Evolutionary conservation across 2,113 vertebrate species (phyloP).

Genomic region (Dolichotis patagonum): DNA sequence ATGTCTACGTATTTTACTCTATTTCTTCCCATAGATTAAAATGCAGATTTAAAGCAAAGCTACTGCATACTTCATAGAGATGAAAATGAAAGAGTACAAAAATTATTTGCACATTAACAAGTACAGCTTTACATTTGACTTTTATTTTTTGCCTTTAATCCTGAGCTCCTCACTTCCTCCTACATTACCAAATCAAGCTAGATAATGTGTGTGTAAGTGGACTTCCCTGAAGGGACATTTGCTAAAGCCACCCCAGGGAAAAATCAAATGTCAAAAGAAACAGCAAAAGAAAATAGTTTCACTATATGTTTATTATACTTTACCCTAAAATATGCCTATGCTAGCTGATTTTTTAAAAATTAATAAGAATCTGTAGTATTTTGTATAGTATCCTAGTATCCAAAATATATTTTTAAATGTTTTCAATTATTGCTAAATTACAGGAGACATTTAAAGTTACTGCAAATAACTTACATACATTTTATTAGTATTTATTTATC

Average conservation of each 20-base stretch:
- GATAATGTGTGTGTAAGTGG: not conserved
- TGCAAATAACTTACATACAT: slow-evolving; percentile 58
- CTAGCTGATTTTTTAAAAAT: not conserved
- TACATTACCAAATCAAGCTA: slow-evolving; percentile 68
- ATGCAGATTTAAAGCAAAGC: slow-evolving; percentile 76
- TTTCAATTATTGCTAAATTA: slow-evolving; percentile 81
- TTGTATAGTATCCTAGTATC: slow-evolving; percentile 43
- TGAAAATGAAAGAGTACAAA: slow-evolving; percentile 84
- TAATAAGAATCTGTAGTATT: not conserved
- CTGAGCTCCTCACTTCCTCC: slow-evolving; percentile 61
- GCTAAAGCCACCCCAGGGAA: slow-evolving; percentile 44
- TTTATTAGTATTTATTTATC: slow-evolving; percentile 56
- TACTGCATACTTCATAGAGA: slow-evolving; percentile 85
- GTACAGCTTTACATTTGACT: slow-evolving; percentile 61
- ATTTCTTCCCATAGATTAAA: slow-evolving; percentile 70
- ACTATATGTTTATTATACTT: slow-evolving; percentile 45
- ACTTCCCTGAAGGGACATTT: slow-evolving; percentile 73
- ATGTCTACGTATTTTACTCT: slow-evolving; percentile 62
- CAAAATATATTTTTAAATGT: slow-evolving; percentile 45
- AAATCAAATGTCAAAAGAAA: slow-evolving; percentile 46
- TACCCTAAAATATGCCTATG: slow-evolving; percentile 50
- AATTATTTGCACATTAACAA: slow-evolving; percentile 80
- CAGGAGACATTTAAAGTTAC: slow-evolving; percentile 69
- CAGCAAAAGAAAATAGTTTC: slow-evolving; percentile 45
- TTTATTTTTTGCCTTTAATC: slow-evolving; percentile 74